Conservation (phyloP, 2,888 invertebrate genomes). For the Habroteleia sp. region DNA sequence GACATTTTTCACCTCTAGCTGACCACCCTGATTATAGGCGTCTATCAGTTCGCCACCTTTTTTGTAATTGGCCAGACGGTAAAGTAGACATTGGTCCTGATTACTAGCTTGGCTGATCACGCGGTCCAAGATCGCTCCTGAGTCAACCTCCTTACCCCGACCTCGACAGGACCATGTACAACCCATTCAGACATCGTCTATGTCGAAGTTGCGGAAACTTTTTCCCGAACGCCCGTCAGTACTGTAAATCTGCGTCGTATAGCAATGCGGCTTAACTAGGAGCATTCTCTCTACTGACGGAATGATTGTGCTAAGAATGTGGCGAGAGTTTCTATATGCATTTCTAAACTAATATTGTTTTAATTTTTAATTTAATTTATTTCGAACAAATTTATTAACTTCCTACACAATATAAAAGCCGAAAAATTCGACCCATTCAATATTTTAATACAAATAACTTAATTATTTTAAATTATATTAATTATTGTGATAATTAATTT, state of each 20-base stretch:
- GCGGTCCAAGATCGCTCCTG: slow-evolving; percentile 92
- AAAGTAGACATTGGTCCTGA: slow-evolving; percentile 92
- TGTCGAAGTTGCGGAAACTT: slow-evolving; percentile 37
- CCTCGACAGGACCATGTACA: slow-evolving; percentile 78
- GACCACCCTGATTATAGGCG: slow-evolving; percentile 92
- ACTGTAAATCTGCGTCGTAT: slow-evolving; percentile 47
- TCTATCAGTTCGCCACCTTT: slow-evolving; percentile 95
- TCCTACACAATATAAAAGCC: too few species aligned
- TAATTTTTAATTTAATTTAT: too few species aligned
- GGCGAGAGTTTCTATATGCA: too few species aligned
- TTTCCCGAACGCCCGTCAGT: slow-evolving; percentile 44
- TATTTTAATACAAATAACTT: too few species aligned
- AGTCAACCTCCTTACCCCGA: slow-evolving; percentile 79
- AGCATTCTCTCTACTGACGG: not conserved
- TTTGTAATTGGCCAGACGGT: slow-evolving; percentile 94
- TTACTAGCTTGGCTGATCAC: slow-evolving; percentile 94
- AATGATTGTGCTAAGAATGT: too few species aligned
- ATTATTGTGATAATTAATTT: too few species aligned
- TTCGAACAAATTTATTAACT: too few species aligned
- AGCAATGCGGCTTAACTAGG: too few species aligned
- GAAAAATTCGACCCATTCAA: too few species aligned
- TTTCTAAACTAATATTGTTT: too few species aligned
- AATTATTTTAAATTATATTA: too few species aligned
- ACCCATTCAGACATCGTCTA: slow-evolving; percentile 78
- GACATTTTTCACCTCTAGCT: slow-evolving; percentile 90